Evolutionary conservation across 2,797 vertebrate species (phyloP), one percentile per base, ranked within the genome.

Genomic region (Cheirogaleus major): DNA sequence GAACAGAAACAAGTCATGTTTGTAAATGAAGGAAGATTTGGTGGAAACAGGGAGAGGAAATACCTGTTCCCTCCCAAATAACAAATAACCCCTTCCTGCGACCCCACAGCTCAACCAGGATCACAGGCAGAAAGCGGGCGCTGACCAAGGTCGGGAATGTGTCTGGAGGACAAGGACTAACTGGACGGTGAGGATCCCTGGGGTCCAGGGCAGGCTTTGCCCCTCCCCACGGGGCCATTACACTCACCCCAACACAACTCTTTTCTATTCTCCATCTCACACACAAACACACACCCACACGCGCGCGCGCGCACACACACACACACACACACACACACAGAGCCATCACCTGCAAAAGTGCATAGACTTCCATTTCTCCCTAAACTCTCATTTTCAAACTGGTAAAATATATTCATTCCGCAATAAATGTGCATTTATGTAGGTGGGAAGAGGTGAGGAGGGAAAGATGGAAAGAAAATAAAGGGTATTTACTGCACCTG

Each of bases 111-210:
- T 15, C 32, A 92, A 50, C 35, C 0, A 2, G 50, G 32, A 75
- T 89, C n/a, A 48, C 50, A 85, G 91, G 45, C 93, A 89, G 93
- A 97, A 97, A 76, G 65, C 72, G 3, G n/a, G 4, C 48, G 27
- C 17, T 2, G 13, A 27, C 35, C 92, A 86, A 96, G 94, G 59
- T 23, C 59, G 80, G 78, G n/a, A 94, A 69, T 0, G 0, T 35
- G n/a, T 13, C 7, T 4, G 25, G 65, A 93, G 41, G 43, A 45
- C 38, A 69, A 65, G 96, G 72, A 61, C 94, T 73, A 92, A 90
- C 25, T 5, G 35, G 32, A 38, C 0, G 7, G 55, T 43, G 38
- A 30, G 35, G 55, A 17, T 4, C 1, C 25, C 63, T 20, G 2
- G 0, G 5, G 18, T 38, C 63, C 78, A 30, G 45, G 10, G 8